Conservation (phyloP, 2,888 invertebrate genomes). For the Junonia oenone region DNA sequence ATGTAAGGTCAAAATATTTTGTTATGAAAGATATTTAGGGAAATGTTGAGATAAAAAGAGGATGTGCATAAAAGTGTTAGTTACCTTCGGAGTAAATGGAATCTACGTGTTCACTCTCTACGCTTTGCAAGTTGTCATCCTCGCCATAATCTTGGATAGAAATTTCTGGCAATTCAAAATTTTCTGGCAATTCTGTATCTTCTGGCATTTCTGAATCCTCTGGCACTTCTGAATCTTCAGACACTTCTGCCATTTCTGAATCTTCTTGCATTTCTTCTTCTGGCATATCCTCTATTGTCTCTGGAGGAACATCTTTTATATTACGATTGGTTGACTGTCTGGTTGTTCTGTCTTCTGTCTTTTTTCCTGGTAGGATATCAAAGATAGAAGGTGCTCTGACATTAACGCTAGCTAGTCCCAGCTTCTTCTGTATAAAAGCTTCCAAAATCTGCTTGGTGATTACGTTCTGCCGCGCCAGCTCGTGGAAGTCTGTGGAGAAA, state of each 20-base stretch:
- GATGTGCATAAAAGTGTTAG: conserved; percentile 34
- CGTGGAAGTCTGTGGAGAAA: conserved; percentile 74
- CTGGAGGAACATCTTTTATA: conserved; percentile 31
- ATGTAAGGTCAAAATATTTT: too few species aligned
- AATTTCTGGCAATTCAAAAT: conserved; percentile 40
- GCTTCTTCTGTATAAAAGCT: conserved; percentile 84
- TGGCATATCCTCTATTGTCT: conserved; percentile 32
- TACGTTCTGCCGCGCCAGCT: conserved; percentile 86
- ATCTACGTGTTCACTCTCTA: conserved; percentile 85
- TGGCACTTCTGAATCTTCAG: conserved; percentile 22
- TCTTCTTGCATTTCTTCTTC: conserved; percentile 24
- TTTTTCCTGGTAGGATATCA: conserved; percentile 81
- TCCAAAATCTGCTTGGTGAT: conserved; percentile 88
- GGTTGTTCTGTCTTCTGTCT: conserved; percentile 42
- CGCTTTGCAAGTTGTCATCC: conserved; percentile 82
- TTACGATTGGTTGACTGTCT: conserved; percentile 36
- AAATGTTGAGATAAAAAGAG: background rate
- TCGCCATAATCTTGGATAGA: conserved; percentile 30
- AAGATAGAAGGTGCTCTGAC: conserved; percentile 80
- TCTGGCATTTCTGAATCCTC: conserved; percentile 39
- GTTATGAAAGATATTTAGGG: too few species aligned
- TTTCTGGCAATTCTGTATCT: conserved; percentile 29
- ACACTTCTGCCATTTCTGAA: conserved; percentile 21
- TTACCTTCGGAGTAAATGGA: conserved; percentile 79
- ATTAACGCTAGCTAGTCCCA: conserved; percentile 78